Percentiles rank a stretch among this genome's conserved stretches.
phyloP scores from a whole-genome alignment of 2,888 invertebrate species.

The Noctua fimbriata region DNA sequence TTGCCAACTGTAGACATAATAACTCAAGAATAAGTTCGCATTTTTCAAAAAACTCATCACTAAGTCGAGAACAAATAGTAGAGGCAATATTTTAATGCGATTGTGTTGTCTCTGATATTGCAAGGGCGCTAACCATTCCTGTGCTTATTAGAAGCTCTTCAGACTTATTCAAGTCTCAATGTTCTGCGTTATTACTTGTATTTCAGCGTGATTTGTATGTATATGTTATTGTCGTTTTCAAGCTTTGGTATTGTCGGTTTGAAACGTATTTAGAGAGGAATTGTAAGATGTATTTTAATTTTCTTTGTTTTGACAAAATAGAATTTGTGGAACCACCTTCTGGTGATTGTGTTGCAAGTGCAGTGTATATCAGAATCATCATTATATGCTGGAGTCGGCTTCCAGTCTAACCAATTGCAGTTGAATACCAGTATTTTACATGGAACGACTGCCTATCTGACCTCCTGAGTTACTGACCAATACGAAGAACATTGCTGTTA shows the following conservation, averaged over 20 bases:
- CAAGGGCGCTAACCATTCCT: constrained; percentile 51
- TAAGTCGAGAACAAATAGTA: constrained; percentile 32
- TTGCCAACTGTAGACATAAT: not conserved
- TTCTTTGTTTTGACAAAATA: not conserved
- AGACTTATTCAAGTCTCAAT: constrained; percentile 34
- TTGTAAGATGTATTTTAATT: not conserved
- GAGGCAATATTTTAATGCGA: constrained; percentile 58
- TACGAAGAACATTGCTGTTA: not conserved
- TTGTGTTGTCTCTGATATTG: constrained; percentile 62
- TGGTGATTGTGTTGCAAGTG: no score
- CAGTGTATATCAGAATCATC: no score
- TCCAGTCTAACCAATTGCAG: no score
- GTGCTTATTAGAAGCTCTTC: constrained; percentile 50
- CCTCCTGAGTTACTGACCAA: not conserved
- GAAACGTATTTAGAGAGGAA: not conserved
- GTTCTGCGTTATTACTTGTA: constrained; percentile 44
- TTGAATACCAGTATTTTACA: no score
- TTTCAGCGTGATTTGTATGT: constrained; percentile 29
- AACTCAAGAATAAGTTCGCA: not conserved
- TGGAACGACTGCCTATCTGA: no score
- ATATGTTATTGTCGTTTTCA: not conserved
- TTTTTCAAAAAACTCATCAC: not conserved
- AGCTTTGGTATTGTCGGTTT: not conserved
- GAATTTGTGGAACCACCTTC: not conserved
- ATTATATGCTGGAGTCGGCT: no score